Percentiles rank a stretch among this genome's conserved stretches.
These are phyloP conservation scores for Lagria hirta DNA, from an alignment of 2,888 invertebrate genomes.

Conservation along the genomic window DNA sequence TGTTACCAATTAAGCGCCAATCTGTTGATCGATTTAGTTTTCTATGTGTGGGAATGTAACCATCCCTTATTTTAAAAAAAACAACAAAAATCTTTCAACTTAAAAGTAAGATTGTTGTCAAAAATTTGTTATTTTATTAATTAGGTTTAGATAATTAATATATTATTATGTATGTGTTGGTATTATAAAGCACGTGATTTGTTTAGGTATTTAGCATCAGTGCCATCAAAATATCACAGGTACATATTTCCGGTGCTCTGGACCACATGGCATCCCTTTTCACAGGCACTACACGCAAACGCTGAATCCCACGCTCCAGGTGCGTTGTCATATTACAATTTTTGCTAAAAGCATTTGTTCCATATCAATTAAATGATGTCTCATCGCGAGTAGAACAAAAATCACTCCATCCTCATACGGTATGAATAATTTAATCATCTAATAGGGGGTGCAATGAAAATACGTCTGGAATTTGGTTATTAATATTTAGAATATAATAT, in stretches of 20 bases:
- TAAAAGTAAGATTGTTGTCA: too few species aligned
- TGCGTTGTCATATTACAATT: constrained; percentile 2
- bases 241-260: constrained; percentile 22
- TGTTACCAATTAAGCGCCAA: constrained; percentile 21
- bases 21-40: too few species aligned
- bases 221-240: constrained; percentile 1
- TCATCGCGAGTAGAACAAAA: constrained; percentile 15
- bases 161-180: too few species aligned
- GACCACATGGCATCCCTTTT: constrained; percentile 25
- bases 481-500: constrained; percentile 38
- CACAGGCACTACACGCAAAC: constrained; percentile 18
- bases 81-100: too few species aligned
- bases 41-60: constrained; percentile 24
- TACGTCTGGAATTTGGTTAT: constrained; percentile 36
- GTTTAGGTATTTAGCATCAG: too few species aligned
- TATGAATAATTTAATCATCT: constrained; percentile 29
- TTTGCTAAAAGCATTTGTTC: constrained; percentile 5
- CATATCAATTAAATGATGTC: constrained; percentile 17
- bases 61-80: too few species aligned
- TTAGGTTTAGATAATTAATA: too few species aligned
- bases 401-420: constrained; percentile 26
- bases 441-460: constrained; percentile 29
- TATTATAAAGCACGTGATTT: too few species aligned
- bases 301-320: constrained; percentile 17
- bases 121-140: too few species aligned